Percentiles rank a stretch among this genome's conserved stretches.
These are phyloP conservation scores for Peromyscus aztecus DNA, from an alignment of 2,797 vertebrate genomes.

Conservation along the genomic window DNA sequence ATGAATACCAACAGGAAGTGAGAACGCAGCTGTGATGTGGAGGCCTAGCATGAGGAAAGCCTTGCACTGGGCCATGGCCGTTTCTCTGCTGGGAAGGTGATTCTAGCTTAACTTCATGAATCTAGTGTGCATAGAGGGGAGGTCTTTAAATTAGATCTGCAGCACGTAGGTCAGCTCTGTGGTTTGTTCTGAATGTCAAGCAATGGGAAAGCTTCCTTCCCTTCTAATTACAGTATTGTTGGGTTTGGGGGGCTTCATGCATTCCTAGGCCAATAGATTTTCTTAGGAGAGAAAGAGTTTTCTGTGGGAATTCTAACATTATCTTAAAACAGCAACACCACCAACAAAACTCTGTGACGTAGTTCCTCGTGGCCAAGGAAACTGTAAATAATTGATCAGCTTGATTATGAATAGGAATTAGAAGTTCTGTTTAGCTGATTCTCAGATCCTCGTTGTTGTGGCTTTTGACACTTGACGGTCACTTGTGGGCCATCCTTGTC, in stretches of 20 bases:
- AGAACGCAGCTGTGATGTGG: slow-evolving; percentile 56
- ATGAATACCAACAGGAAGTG: slow-evolving; percentile 77
- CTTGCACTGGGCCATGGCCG: slow-evolving; percentile 14
- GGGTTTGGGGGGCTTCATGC: not conserved
- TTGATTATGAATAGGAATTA: not conserved
- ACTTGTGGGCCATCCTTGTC: not conserved
- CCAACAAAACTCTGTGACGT: not conserved
- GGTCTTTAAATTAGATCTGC: not conserved
- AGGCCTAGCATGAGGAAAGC: slow-evolving; percentile 76
- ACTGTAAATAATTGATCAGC: not conserved
- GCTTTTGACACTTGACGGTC: not conserved
- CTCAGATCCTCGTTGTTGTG: not conserved
- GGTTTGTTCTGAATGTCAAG: slow-evolving; percentile 44
- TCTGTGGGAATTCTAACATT: not conserved
- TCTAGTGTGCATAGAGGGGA: not conserved
- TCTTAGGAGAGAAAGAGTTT: slow-evolving; percentile 7
- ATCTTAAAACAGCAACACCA: not conserved
- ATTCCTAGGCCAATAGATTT: not conserved
- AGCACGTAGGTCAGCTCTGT: not conserved
- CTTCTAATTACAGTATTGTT: not conserved
- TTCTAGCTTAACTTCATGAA: slow-evolving; percentile 73
- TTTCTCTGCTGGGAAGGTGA: slow-evolving; percentile 69
- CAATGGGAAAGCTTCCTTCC: not conserved
- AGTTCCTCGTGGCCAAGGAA: not conserved
- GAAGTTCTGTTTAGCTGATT: not conserved